These are phyloP conservation scores for Pandemis cinnamomeana DNA, from an alignment of 2,888 invertebrate genomes.

Conservation along the genomic window DNA sequence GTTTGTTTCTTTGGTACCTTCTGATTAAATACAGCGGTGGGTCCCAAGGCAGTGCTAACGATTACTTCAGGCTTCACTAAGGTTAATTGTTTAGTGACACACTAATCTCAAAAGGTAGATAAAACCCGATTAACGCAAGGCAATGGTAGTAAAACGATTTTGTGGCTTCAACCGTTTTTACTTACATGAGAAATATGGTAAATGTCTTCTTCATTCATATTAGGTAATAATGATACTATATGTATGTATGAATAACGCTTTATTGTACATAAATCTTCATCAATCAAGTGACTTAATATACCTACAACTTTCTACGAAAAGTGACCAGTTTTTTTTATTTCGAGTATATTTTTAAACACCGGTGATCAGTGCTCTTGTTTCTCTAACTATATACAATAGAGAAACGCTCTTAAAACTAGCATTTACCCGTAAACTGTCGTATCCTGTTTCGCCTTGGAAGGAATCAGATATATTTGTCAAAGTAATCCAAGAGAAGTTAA, in stretches of 20 bases:
- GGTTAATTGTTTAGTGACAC: constrained; percentile 42
- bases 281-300: too few relatives aligned
- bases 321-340: too few relatives aligned
- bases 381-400: too few relatives aligned
- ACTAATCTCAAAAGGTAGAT: constrained; percentile 36
- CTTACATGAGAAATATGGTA: too few relatives aligned
- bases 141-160: constrained; percentile 9
- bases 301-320: too few relatives aligned
- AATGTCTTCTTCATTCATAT: too few relatives aligned
- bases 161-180: not conserved
- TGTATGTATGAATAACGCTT: too few relatives aligned
- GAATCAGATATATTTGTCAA: constrained; percentile 28
- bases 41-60: constrained; percentile 38
- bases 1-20: not conserved
- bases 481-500: constrained; percentile 27
- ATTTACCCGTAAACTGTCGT: not conserved
- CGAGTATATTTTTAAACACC: too few relatives aligned
- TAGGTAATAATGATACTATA: too few relatives aligned
- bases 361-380: too few relatives aligned
- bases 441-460: constrained; percentile 7
- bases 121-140: constrained; percentile 24
- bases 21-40: constrained; percentile 36
- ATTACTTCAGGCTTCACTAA: constrained; percentile 27
- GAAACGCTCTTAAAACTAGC: not conserved
- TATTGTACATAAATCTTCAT: too few relatives aligned